These are phyloP conservation scores for Platerodrilus igneus DNA, from an alignment of 2,888 invertebrate genomes.

Conservation along the genomic window DNA sequence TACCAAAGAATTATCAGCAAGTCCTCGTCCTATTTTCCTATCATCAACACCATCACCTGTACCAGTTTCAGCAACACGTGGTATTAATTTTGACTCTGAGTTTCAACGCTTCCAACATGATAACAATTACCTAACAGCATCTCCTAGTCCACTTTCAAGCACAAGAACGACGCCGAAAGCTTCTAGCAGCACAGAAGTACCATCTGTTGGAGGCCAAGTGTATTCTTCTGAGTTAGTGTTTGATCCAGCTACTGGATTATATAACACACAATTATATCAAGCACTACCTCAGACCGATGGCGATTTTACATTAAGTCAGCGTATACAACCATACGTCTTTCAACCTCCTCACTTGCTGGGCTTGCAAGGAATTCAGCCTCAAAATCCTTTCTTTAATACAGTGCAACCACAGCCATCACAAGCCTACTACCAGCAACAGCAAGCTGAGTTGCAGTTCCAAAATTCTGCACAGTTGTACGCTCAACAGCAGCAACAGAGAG, in stretches of 20 bases:
- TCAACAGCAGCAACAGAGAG: conserved; percentile 48
- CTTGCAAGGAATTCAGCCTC: conserved; percentile 56
- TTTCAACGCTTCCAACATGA: conserved; percentile 70
- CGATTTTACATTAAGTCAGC: conserved; percentile 67
- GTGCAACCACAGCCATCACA: conserved; percentile 33
- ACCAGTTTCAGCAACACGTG: conserved; percentile 37
- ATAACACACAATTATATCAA: conserved; percentile 75
- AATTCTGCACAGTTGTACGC: conserved; percentile 52
- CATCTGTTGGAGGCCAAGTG: conserved; percentile 56
- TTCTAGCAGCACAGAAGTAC: conserved; percentile 42
- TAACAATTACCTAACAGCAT: conserved; percentile 56
- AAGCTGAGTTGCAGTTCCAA: conserved; percentile 59
- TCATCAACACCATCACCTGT: conserved; percentile 39
- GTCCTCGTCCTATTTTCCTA: conserved; percentile 38
- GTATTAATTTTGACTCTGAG: conserved; percentile 62
- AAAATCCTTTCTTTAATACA: conserved; percentile 51
- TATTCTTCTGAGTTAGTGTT: conserved; percentile 75
- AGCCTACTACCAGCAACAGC: conserved; percentile 57
- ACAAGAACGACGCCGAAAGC: conserved; percentile 39
- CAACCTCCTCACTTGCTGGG: conserved; percentile 53
- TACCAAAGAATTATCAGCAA: conserved; percentile 39
- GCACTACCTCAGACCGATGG: conserved; percentile 68
- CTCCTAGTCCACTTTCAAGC: conserved; percentile 45
- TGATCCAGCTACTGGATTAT: conserved; percentile 71
- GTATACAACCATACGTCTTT: conserved; percentile 70